Evolutionary conservation across 2,113 vertebrate species (phyloP).

Genomic region (Chlorocebus sabaeus): DNA sequence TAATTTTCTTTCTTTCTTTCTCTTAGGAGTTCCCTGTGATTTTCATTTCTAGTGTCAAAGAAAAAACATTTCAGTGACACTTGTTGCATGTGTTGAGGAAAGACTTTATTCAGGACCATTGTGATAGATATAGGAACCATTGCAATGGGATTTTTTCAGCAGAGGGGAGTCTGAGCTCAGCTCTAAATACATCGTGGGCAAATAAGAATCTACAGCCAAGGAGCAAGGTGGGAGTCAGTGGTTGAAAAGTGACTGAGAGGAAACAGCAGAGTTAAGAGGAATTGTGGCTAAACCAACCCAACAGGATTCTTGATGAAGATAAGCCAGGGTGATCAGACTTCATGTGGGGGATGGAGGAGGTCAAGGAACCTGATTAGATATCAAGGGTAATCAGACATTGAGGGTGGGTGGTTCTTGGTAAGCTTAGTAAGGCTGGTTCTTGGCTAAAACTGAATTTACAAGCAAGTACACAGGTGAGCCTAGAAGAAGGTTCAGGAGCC

Average conservation of each 20-base stretch:
- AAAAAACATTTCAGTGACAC: neutral
- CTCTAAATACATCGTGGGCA: neutral
- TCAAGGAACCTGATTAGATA: neutral
- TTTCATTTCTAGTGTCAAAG: neutral
- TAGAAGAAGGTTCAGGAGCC: neutral
- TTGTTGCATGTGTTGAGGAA: neutral
- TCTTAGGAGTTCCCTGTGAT: neutral
- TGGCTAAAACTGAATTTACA: neutral
- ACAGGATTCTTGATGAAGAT: neutral
- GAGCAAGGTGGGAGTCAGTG: neutral
- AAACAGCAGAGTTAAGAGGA: neutral
- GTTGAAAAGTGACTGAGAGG: neutral
- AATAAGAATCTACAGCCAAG: too few relatives aligned
- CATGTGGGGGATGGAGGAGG: neutral
- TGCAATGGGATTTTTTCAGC: neutral
- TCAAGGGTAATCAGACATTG: neutral
- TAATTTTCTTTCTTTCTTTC: neutral
- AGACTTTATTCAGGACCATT: neutral
- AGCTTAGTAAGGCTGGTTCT: neutral
- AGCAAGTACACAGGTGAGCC: neutral
- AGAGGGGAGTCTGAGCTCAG: neutral
- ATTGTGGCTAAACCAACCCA: neutral
- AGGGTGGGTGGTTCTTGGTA: neutral
- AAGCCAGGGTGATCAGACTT: neutral
- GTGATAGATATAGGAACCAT: neutral